Percentiles rank a stretch among this genome's conserved stretches.
phyloP scores from a whole-genome alignment of 2,797 vertebrate genomes.

The Sebastolobus altivelis region DNA sequence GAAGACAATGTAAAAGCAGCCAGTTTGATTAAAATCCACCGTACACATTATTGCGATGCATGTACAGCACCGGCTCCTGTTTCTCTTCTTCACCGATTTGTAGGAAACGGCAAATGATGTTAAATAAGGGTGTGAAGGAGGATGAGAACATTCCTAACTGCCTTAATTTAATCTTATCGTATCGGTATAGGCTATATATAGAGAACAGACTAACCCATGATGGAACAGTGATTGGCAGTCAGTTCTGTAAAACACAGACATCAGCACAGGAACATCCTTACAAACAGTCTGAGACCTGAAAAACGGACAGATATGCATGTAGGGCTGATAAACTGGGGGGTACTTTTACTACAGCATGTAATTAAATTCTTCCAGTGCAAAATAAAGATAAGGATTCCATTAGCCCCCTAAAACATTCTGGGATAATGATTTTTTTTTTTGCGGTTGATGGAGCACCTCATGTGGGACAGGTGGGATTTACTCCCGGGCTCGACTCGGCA shows the following conservation, averaged over 20 bases:
- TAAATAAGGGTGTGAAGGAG: neutral
- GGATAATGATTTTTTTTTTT: conserved; percentile 81
- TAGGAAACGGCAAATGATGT: conserved; percentile 29
- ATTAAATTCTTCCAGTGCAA: conserved; percentile 82
- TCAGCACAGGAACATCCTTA: conserved; percentile 42
- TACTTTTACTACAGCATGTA: conserved; percentile 70
- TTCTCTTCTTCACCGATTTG: conserved; percentile 19
- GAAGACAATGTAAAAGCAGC: conserved; percentile 36
- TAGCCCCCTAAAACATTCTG: conserved; percentile 84
- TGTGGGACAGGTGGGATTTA: conserved; percentile 83
- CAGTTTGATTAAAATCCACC: conserved; percentile 34
- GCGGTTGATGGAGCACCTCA: conserved; percentile 83
- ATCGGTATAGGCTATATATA: conserved; percentile 6
- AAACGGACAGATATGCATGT: conserved; percentile 68
- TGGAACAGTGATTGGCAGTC: conserved; percentile 30
- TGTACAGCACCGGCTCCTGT: neutral
- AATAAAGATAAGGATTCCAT: conserved; percentile 88
- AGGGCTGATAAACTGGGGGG: conserved; percentile 64
- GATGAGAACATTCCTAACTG: conserved; percentile 3
- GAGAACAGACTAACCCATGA: conserved; percentile 3
- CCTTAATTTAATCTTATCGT: conserved; percentile 29
- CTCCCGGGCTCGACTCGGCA: conserved; percentile 59
- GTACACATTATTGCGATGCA: conserved; percentile 14
- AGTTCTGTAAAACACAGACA: conserved; percentile 54
- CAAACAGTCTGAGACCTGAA: conserved; percentile 44